Percentiles rank a stretch among this genome's conserved stretches.
Evolutionary conservation across 2,113 vertebrate genomes (phyloP).

Genomic region (Mormyrus iriodes): DNA sequence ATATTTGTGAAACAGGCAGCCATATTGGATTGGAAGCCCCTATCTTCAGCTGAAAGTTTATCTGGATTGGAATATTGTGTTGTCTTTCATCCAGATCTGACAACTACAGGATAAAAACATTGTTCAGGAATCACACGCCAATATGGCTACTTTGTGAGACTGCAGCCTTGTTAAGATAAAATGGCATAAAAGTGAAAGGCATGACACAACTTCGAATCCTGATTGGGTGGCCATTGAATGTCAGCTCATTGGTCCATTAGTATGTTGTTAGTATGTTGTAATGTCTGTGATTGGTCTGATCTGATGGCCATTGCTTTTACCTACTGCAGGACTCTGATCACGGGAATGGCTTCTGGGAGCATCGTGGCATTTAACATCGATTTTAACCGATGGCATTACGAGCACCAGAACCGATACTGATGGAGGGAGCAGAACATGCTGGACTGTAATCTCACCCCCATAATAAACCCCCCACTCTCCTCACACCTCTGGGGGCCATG

Average conservation of each 20-base stretch:
- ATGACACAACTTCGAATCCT: neutral
- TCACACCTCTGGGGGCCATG: neutral
- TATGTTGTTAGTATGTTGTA: neutral
- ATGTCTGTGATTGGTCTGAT: neutral
- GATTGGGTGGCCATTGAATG: neutral
- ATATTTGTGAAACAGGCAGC: neutral
- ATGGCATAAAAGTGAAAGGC: neutral
- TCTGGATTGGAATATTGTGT: neutral
- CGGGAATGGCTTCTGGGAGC: slow-evolving; percentile 98
- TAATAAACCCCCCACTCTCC: neutral
- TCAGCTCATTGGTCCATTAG: neutral
- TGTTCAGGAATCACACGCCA: neutral
- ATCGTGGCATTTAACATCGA: slow-evolving; percentile 99
- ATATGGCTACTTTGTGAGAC: neutral
- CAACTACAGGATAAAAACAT: slow-evolving; percentile 3
- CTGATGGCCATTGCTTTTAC: neutral
- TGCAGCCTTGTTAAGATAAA: neutral
- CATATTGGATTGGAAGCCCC: neutral
- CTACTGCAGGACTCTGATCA: slow-evolving; percentile 89
- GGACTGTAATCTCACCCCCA: neutral
- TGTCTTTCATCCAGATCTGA: slow-evolving; percentile 34
- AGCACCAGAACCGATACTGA: slow-evolving; percentile 99
- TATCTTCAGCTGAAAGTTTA: slow-evolving; percentile 8
- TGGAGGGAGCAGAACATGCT: slow-evolving; percentile 41
- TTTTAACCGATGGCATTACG: slow-evolving; percentile 99